A percentile compares a stretch with the other conserved stretches of the same genome.
Conservation (phyloP, 2,888 invertebrate genomes). For the Pollenia griseotomentosa region DNA sequence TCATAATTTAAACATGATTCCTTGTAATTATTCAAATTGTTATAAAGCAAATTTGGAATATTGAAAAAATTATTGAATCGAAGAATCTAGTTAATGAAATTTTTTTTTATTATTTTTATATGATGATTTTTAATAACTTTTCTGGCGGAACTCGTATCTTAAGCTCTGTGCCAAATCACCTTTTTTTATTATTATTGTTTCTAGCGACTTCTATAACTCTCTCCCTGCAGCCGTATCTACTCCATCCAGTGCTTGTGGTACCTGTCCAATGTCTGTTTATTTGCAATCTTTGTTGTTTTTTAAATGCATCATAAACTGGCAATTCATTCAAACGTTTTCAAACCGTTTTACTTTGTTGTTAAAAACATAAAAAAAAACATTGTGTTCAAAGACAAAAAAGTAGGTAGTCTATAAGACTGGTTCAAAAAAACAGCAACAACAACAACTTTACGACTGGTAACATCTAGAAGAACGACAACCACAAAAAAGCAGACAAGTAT, state of each 20-base stretch:
- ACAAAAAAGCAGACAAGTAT: conserved; percentile 5
- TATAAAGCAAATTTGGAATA: no score
- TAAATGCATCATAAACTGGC: conserved; percentile 63
- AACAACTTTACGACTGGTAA: conserved; percentile 23
- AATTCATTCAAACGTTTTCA: conserved; percentile 56
- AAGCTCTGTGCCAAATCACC: conserved; percentile 44
- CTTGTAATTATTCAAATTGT: no score
- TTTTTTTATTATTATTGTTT: conserved; percentile 3
- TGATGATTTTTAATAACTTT: neutral
- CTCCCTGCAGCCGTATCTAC: neutral
- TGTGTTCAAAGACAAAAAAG: conserved; percentile 25
- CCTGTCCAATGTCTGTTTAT: conserved; percentile 42
- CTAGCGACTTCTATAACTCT: neutral
- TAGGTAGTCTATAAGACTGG: conserved; percentile 51
- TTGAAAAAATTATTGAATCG: no score
- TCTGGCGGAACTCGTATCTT: neutral
- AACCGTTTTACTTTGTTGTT: conserved; percentile 35
- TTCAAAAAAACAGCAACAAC: conserved; percentile 36
- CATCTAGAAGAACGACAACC: conserved; percentile 22
- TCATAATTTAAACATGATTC: no score
- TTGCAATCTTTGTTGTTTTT: conserved; percentile 18
- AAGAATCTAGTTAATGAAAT: no score
- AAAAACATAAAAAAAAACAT: neutral
- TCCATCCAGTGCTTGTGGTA: conserved; percentile 2
- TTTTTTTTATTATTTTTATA: neutral